These are phyloP conservation scores for Battus philenor DNA, from an alignment of 1,140 invertebrate genomes.

Conservation along the genomic window DNA sequence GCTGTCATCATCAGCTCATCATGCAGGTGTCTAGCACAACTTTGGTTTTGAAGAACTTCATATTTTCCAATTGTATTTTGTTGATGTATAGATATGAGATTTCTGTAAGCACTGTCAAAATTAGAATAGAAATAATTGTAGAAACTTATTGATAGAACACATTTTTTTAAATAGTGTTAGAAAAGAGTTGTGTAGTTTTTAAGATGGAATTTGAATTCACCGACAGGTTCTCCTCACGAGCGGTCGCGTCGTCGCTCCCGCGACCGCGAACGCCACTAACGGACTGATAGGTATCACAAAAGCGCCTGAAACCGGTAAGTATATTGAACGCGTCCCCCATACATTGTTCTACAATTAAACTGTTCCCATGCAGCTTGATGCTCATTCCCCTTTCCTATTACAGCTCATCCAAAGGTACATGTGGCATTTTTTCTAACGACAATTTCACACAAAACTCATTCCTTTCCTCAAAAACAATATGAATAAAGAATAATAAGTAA, in stretches of 20 bases:
- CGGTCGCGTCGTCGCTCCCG: slow-evolving; percentile 61
- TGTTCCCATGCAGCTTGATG: not conserved
- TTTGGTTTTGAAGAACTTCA: no score
- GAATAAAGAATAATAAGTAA: slow-evolving; percentile 49
- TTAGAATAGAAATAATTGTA: no score
- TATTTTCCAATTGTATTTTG: no score
- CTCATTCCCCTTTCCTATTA: slow-evolving; percentile 1
- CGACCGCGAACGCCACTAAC: slow-evolving; percentile 40
- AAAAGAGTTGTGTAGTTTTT: no score
- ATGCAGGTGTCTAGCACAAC: no score
- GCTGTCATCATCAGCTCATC: no score
- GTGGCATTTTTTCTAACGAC: slow-evolving; percentile 22
- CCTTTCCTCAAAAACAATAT: slow-evolving; percentile 28
- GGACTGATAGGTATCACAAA: slow-evolving; percentile 73
- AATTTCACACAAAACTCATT: slow-evolving; percentile 24
- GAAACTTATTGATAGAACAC: no score
- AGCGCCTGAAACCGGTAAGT: slow-evolving; percentile 61
- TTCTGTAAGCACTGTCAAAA: no score
- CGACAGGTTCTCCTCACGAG: slow-evolving; percentile 53
- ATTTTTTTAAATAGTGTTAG: no score
- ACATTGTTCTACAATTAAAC: not conserved
- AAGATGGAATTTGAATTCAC: no score
- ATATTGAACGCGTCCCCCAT: slow-evolving; percentile 21
- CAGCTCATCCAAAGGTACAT: slow-evolving; percentile 8
- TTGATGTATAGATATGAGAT: no score